These are phyloP conservation scores for Acanthosoma haemorrhoidale DNA, from an alignment of 2,888 invertebrate species.

Conservation along the genomic window DNA sequence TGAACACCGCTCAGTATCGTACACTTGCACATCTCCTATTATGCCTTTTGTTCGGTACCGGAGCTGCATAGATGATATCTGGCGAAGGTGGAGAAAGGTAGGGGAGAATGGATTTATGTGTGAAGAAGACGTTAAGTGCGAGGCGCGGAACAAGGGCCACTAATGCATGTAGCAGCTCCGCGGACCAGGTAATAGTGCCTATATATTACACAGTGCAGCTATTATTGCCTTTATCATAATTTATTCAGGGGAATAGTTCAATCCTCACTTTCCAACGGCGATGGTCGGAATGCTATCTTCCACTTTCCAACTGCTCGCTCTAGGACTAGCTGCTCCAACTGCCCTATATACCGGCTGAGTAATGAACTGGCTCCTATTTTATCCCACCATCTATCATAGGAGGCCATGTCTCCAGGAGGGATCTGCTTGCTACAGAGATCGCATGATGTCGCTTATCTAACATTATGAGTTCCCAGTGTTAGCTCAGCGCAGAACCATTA, in stretches of 20 bases:
- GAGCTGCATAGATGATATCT: background rate
- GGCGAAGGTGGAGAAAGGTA: background rate
- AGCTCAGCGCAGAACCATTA: no score
- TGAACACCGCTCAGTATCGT: no score
- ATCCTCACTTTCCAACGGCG: background rate
- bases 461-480: no score
- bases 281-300: background rate
- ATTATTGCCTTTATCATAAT: constrained; percentile 16
- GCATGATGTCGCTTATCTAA: no score
- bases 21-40: no score
- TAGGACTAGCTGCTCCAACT: no score
- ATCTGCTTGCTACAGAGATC: no score
- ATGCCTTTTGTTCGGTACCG: no score
- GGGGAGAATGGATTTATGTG: background rate
- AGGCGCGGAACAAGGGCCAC: no score
- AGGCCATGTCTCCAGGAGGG: background rate
- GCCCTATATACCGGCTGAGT: background rate
- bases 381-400: constrained; percentile 6
- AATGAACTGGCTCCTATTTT: background rate
- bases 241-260: background rate
- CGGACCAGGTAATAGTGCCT: background rate
- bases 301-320: constrained; percentile 7
- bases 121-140: background rate
- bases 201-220: background rate
- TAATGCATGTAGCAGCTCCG: background rate